phyloP scores from a whole-genome alignment of 2,888 invertebrate species.

The Trisateles emortualis region DNA sequence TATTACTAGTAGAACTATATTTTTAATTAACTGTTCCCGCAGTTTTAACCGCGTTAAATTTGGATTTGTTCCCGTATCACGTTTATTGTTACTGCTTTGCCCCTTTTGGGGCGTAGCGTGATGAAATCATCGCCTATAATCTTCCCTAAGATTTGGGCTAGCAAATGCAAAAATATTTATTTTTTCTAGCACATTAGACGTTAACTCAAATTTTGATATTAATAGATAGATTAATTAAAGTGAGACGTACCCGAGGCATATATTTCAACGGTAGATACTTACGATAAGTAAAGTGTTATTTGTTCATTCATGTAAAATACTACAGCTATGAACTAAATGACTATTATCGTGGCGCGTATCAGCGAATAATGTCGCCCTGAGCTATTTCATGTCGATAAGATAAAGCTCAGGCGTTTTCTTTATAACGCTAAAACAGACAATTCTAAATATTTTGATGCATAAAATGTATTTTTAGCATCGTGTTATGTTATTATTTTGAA shows the following conservation, averaged over 20 bases:
- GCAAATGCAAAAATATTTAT: no score
- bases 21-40: no score
- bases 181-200: no score
- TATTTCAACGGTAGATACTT: background rate
- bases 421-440: background rate
- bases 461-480: background rate
- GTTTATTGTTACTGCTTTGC: no score
- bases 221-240: no score
- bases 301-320: background rate
- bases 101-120: no score
- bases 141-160: no score
- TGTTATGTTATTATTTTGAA: background rate
- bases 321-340: conserved; percentile 2
- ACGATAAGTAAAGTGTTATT: background rate
- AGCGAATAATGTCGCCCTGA: conserved; percentile 23
- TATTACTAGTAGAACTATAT: no score
- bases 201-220: no score
- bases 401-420: conserved; percentile 34
- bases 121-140: no score
- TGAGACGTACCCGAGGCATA: background rate
- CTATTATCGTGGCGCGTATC: conserved; percentile 11
- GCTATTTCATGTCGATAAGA: conserved; percentile 45
- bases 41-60: no score
- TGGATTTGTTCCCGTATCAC: no score
- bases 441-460: background rate